Evolutionary conservation across 1,140 invertebrate species (phyloP), one percentile per base, ranked within the genome.

Genomic region (Aphelinus atriplicis): DNA sequence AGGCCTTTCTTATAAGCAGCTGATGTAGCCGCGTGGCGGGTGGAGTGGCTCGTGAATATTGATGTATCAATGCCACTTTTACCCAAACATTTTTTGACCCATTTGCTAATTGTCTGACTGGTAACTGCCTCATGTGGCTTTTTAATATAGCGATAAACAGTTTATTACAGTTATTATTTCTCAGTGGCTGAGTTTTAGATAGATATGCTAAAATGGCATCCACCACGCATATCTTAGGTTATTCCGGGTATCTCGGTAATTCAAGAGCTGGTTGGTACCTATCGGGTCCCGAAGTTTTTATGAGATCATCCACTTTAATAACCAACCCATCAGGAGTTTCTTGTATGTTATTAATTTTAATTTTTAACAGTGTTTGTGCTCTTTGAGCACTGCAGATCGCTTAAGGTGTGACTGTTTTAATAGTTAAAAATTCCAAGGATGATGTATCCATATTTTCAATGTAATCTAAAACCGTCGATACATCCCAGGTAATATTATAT

Each of bases 401-500:
- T 75, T 81, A 62, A 43, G 80, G 60, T 10, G 67, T 76, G n/a
- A 77, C 73, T 45, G 73, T 56, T 58, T 81, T 82, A 63, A 78
- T 78, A 26, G 78, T 55, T 75, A 57, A 78, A 48, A 79, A 57
- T 48, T 73, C 71, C 26, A 79, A 56, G 4, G 58, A 51, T 26
- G 79, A 47, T 47, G 73, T 71, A 65, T 76, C 60, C 46, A 77
- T 73, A 68, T 73, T 48, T 51, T 78, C 74, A 9, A 82, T 56
- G 53, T 76, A 73, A 45, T 79, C 60, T 61, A 84, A 77, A 5
- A 83, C 81, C 60, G 78, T 57, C 61, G 78, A 45, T 3, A 78
- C 77, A 58, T 84, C 78, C 82, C 81, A 84, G 2, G 80, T 80
- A 47, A 42, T 67, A 10, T n/a, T 64, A 66, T 84, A 82, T 74